Evolutionary conservation across 2,797 vertebrate species (phyloP).

Genomic region (Cirrhinus mrigala): DNA sequence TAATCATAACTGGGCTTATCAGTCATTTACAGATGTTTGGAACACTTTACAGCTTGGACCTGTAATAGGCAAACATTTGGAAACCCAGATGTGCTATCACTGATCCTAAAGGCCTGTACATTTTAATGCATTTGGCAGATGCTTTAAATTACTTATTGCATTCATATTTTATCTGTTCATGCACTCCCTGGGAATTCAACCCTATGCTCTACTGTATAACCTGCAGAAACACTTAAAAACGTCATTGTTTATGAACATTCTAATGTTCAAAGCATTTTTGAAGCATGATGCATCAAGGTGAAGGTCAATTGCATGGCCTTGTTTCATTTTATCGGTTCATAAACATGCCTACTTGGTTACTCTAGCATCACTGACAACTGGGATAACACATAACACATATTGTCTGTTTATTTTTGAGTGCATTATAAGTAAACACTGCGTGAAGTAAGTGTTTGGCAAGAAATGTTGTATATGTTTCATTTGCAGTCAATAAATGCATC

Average conservation of each 20-base stretch:
- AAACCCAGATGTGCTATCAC: constrained; percentile 31
- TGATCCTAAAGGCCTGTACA: constrained; percentile 26
- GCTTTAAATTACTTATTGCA: background rate
- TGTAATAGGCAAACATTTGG: constrained; percentile 35
- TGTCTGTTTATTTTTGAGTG: background rate
- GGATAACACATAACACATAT: background rate
- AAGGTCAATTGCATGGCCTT: constrained; percentile 11
- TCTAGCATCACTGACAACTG: background rate
- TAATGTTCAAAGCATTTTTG: constrained; percentile 10
- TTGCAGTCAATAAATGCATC: background rate
- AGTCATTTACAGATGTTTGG: constrained; percentile 41
- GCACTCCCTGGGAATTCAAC: background rate
- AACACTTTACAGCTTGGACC: constrained; percentile 23
- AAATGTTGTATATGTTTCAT: background rate
- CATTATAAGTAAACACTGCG: background rate
- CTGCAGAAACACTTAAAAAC: background rate
- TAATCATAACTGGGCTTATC: constrained; percentile 19
- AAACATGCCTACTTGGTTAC: background rate
- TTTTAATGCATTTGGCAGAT: constrained; percentile 15
- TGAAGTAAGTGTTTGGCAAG: background rate
- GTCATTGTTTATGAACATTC: background rate
- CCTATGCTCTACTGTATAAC: background rate
- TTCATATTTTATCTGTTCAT: constrained; percentile 3
- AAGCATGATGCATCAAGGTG: background rate
- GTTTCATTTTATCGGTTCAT: background rate